Evolutionary conservation across 2,888 invertebrate species (phyloP).

Genomic region (Phanerotoma sp.): DNA sequence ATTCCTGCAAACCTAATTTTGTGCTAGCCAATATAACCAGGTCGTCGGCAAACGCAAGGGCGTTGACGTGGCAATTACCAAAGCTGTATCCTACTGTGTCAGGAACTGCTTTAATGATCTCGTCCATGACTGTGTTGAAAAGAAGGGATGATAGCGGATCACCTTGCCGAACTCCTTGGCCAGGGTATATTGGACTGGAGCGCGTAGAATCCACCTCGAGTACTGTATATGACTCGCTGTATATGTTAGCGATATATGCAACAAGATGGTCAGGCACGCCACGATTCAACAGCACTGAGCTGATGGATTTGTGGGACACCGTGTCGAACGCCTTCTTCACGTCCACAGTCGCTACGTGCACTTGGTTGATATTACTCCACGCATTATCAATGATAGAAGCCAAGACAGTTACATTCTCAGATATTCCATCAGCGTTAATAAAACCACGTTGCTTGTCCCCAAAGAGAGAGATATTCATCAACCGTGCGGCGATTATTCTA

Average conservation of each 20-base stretch:
- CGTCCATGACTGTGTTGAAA: slow-evolving; percentile 30
- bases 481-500: slow-evolving; percentile 22
- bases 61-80: slow-evolving; percentile 6
- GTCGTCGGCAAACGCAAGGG: slow-evolving; percentile 33
- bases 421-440: slow-evolving; percentile 38
- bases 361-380: not conserved
- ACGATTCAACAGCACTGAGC: not conserved
- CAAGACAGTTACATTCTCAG: slow-evolving; percentile 43
- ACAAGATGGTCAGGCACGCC: not conserved
- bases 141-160: slow-evolving; percentile 30
- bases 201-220: not conserved
- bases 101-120: not conserved
- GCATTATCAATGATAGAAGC: slow-evolving; percentile 33
- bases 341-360: slow-evolving; percentile 26
- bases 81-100: slow-evolving; percentile 15
- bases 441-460: slow-evolving; percentile 29
- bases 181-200: not conserved
- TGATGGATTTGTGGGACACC: slow-evolving; percentile 12
- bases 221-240: not conserved
- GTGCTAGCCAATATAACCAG: slow-evolving; percentile 22
- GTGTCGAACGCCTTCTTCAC: slow-evolving; percentile 26
- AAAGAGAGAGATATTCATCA: not conserved
- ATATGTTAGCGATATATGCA: not conserved
- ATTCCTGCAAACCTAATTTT: slow-evolving; percentile 1
- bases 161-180: slow-evolving; percentile 26